These are phyloP conservation scores for Gallinago undulata DNA, from an alignment of 2,113 vertebrate genomes.

Conservation along the genomic window DNA sequence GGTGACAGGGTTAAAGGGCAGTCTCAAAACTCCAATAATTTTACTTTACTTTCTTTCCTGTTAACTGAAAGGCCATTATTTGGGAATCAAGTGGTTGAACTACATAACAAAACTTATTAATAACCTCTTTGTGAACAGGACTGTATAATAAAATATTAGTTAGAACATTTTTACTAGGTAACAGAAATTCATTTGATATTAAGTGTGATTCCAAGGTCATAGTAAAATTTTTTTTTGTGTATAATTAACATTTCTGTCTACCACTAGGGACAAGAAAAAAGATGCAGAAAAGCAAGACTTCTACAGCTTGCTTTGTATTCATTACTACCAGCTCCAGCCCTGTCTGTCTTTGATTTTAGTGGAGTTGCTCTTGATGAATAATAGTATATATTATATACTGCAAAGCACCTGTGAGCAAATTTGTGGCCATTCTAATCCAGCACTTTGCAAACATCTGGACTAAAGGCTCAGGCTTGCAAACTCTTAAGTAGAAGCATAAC, in stretches of 20 bases:
- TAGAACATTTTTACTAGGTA: background rate
- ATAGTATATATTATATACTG: background rate
- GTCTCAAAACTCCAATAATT: background rate
- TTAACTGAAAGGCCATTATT: background rate
- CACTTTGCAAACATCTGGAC: background rate
- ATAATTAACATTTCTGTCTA: background rate
- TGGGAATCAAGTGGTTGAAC: background rate
- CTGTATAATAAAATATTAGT: background rate
- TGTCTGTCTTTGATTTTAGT: background rate
- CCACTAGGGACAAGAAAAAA: background rate
- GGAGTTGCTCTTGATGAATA: background rate
- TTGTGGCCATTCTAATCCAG: background rate
- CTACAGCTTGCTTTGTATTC: background rate
- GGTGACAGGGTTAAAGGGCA: background rate
- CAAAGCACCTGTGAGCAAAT: background rate
- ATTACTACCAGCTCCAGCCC: background rate
- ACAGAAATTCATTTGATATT: background rate
- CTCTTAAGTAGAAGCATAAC: background rate
- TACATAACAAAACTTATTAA: background rate
- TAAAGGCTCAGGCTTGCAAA: background rate
- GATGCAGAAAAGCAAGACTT: background rate
- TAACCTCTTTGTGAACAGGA: background rate
- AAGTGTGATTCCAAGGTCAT: background rate
- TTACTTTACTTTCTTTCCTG: background rate
- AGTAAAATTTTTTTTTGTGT: background rate